Evolutionary conservation across 1,140 invertebrate genomes (phyloP).

Genomic region (Bactericera cockerelli): DNA sequence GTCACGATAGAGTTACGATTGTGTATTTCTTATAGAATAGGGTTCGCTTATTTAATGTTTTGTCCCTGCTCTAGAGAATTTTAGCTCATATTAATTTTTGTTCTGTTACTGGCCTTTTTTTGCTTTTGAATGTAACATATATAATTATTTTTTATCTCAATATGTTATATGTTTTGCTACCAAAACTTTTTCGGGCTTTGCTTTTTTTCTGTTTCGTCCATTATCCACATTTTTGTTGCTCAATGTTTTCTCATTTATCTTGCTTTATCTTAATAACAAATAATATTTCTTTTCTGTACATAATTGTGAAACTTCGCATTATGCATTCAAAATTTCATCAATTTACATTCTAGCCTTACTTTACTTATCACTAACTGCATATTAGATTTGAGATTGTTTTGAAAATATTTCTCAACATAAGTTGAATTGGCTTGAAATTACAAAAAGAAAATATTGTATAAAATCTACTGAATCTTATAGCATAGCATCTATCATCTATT

Average conservation of each 20-base stretch:
- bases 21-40: too few relatives aligned
- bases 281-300: too few relatives aligned
- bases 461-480: too few relatives aligned
- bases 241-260: not conserved
- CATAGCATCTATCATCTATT: too few relatives aligned
- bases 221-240: not conserved
- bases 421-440: too few relatives aligned
- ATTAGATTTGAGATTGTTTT: constrained; percentile 1
- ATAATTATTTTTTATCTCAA: not conserved
- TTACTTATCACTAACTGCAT: not conserved
- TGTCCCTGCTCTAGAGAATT: too few relatives aligned
- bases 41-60: too few relatives aligned
- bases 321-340: constrained; percentile 6
- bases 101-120: not conserved
- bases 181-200: constrained; percentile 1
- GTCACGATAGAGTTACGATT: too few relatives aligned
- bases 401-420: too few relatives aligned
- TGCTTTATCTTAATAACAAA: constrained; percentile 3
- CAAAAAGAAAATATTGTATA: too few relatives aligned
- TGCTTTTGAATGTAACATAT: not conserved
- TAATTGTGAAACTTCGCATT: not conserved
- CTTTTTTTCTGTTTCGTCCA: not conserved
- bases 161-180: not conserved
- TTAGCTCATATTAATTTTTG: too few relatives aligned
- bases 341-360: not conserved